Percentiles rank a stretch among this genome's conserved stretches.
phyloP scores from a whole-genome alignment of 2,888 invertebrate species.

The Arctia plantaginis region DNA sequence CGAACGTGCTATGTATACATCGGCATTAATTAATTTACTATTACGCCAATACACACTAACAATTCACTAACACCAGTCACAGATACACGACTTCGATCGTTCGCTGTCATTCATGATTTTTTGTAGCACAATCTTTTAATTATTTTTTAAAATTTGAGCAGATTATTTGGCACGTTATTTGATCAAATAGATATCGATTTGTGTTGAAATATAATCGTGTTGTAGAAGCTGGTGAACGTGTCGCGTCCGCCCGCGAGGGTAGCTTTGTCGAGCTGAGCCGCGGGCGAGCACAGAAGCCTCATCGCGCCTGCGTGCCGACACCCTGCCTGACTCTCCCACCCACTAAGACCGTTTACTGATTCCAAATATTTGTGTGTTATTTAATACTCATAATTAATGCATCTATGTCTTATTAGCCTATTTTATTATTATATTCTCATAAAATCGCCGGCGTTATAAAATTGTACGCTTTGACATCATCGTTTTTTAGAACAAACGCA shows the following conservation, averaged over 20 bases:
- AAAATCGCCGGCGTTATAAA: neutral
- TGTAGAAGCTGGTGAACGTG: conserved; percentile 55
- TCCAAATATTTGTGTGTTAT: conserved; percentile 23
- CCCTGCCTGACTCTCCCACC: conserved; percentile 62
- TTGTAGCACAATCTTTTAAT: conserved; percentile 19
- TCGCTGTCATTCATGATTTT: conserved; percentile 48
- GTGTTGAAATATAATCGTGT: conserved; percentile 59
- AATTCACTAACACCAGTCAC: conserved; percentile 69
- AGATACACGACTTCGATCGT: conserved; percentile 41
- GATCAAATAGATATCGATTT: conserved; percentile 76
- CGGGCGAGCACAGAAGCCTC: conserved; percentile 72
- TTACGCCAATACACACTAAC: conserved; percentile 52
- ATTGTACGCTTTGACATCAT: too few species aligned
- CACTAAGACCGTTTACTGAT: conserved; percentile 56
- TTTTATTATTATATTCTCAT: neutral
- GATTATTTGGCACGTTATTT: conserved; percentile 57
- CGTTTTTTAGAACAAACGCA: too few species aligned
- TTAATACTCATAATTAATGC: neutral
- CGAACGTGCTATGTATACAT: conserved; percentile 51
- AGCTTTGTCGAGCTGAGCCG: conserved; percentile 69
- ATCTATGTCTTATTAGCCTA: neutral
- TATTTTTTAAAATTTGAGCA: conserved; percentile 55
- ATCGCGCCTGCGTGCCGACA: conserved; percentile 74
- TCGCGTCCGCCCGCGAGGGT: conserved; percentile 72
- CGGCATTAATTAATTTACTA: conserved; percentile 54